phyloP scores from a whole-genome alignment of 2,888 invertebrate species.

The Prostheceraeus crozeri region DNA sequence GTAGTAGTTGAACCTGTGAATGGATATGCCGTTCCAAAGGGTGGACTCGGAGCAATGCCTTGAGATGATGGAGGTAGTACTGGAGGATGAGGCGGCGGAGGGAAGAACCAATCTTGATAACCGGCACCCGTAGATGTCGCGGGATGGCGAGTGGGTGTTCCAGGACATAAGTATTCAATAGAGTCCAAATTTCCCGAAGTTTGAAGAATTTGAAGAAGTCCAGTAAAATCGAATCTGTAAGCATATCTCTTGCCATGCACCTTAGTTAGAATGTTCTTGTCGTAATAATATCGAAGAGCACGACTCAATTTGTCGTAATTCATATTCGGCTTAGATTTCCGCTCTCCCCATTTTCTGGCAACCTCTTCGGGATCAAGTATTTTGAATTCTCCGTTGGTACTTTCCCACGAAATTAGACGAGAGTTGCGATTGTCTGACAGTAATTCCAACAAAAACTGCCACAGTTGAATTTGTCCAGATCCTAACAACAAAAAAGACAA shows the following conservation, averaged over 20 bases:
- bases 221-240: conserved; percentile 60
- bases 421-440: conserved; percentile 73
- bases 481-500: no score
- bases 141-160: no score
- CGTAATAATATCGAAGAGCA: conserved; percentile 56
- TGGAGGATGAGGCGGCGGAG: no score
- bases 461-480: conserved; percentile 87
- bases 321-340: conserved; percentile 53
- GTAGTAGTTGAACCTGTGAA: no score
- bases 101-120: no score
- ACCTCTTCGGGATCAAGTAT: conserved; percentile 52
- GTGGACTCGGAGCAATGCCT: no score
- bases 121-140: no score
- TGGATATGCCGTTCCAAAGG: no score
- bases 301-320: conserved; percentile 52
- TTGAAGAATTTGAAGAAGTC: conserved; percentile 75
- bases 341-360: conserved; percentile 48
- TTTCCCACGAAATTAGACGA: conserved; percentile 49
- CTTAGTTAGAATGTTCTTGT: conserved; percentile 54
- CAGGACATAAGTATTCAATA: no score
- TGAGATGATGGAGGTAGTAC: no score
- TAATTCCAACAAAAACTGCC: conserved; percentile 95
- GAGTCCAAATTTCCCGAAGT: no score
- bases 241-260: conserved; percentile 52
- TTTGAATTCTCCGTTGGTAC: conserved; percentile 48